These are phyloP conservation scores for Drosophila pandora DNA, from an alignment of 1,140 invertebrate genomes.

Conservation along the genomic window DNA sequence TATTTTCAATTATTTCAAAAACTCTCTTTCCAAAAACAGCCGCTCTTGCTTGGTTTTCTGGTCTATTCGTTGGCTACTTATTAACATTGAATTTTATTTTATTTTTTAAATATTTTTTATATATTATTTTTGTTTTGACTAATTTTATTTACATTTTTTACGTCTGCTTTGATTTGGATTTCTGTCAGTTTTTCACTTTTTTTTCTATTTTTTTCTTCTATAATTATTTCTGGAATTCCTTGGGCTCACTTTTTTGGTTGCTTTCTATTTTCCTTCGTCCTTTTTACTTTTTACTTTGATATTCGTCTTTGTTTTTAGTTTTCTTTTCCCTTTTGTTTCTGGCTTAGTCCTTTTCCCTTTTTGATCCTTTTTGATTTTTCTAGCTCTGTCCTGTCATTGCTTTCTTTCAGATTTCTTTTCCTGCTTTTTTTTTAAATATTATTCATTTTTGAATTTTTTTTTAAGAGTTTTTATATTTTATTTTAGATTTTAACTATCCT, in stretches of 20 bases:
- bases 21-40: neutral
- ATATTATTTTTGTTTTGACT: slow-evolving; percentile 25
- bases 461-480: neutral
- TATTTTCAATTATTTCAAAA: neutral
- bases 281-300: neutral
- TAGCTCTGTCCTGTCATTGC: neutral
- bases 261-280: neutral
- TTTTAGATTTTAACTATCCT: too few relatives aligned
- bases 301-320: neutral
- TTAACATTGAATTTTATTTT: slow-evolving; percentile 25
- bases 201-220: neutral
- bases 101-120: slow-evolving; percentile 17
- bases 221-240: slow-evolving; percentile 21
- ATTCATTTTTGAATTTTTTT: neutral
- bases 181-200: neutral
- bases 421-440: neutral
- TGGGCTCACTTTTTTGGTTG: slow-evolving; percentile 8
- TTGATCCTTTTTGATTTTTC: neutral
- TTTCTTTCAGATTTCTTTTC: neutral
- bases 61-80: slow-evolving; percentile 19
- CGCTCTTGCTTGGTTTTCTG: too few relatives aligned
- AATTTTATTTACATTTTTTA: slow-evolving; percentile 21
- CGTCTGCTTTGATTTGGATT: slow-evolving; percentile 17
- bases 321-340: neutral
- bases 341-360: neutral